These are phyloP conservation scores for Selenia dentaria DNA, from an alignment of 2,888 invertebrate species.

Conservation along the genomic window DNA sequence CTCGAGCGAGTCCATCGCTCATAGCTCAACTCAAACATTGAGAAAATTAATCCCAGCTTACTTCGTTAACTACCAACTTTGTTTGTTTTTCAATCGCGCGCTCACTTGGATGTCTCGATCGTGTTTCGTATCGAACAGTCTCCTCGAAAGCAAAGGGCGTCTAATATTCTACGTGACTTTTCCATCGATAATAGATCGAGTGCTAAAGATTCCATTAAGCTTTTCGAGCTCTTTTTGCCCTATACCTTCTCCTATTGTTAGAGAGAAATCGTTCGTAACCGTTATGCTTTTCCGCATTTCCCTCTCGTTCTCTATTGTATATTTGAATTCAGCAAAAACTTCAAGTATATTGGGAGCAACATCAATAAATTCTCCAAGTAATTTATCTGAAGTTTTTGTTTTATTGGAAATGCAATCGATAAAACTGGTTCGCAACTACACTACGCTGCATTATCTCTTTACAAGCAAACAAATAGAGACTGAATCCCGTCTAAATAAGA, in stretches of 20 bases:
- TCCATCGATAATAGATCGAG: slow-evolving; percentile 55
- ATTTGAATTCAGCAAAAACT: slow-evolving; percentile 29
- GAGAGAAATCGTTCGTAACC: slow-evolving; percentile 69
- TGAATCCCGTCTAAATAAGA: slow-evolving; percentile 44
- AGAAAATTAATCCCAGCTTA: slow-evolving; percentile 62
- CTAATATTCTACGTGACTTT: slow-evolving; percentile 81
- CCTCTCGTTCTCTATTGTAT: slow-evolving; percentile 47
- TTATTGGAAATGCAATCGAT: slow-evolving; percentile 20
- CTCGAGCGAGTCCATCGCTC: slow-evolving; percentile 55
- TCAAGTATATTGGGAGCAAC: slow-evolving; percentile 17
- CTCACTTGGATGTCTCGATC: slow-evolving; percentile 43
- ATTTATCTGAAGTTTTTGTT: slow-evolving; percentile 24
- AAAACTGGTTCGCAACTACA: slow-evolving; percentile 39
- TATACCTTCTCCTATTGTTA: slow-evolving; percentile 57
- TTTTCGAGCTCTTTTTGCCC: slow-evolving; percentile 48
- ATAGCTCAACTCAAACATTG: slow-evolving; percentile 58
- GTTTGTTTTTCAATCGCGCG: slow-evolving; percentile 52
- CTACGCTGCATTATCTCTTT: slow-evolving; percentile 43
- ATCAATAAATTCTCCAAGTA: slow-evolving; percentile 22
- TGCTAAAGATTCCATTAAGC: slow-evolving; percentile 67
- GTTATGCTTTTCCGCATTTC: slow-evolving; percentile 67
- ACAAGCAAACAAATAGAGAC: slow-evolving; percentile 54
- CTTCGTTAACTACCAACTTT: slow-evolving; percentile 53
- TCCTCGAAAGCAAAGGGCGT: slow-evolving; percentile 44
- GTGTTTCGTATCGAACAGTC: slow-evolving; percentile 42